Conservation (phyloP, 2,888 invertebrate species). For the Hymenopus coronatus region DNA sequence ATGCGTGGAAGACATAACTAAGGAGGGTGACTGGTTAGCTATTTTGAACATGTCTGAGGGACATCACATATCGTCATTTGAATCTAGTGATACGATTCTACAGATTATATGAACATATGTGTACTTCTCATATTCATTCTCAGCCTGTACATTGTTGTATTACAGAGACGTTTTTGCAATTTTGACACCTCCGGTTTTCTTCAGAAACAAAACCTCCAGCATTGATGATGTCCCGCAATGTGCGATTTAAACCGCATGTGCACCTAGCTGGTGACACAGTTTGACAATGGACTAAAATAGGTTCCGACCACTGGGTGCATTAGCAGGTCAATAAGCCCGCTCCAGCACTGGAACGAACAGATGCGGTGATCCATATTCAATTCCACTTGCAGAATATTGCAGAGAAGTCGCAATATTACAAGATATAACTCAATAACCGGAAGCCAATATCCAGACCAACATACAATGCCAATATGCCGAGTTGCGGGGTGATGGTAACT, state of each 20-base stretch:
- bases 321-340: not conserved
- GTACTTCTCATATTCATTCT: no score
- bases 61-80: no score
- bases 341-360: not conserved
- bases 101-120: no score
- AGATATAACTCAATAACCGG: not conserved
- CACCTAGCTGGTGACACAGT: not conserved
- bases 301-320: not conserved
- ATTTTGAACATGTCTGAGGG: no score
- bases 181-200: no score
- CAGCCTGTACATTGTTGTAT: no score
- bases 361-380: not conserved
- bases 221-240: no score
- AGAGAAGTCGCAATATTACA: not conserved
- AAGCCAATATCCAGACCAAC: not conserved
- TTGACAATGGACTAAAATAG: not conserved
- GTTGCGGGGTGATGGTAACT: not conserved
- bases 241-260: not conserved
- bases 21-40: no score
- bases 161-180: no score
- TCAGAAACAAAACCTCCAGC: no score
- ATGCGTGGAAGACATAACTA: no score
- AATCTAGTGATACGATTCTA: no score
- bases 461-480: not conserved
- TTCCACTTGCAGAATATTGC: not conserved